These are phyloP conservation scores for Microcebus tavaratra DNA, from an alignment of 2,113 vertebrate genomes.

Conservation along the genomic window DNA sequence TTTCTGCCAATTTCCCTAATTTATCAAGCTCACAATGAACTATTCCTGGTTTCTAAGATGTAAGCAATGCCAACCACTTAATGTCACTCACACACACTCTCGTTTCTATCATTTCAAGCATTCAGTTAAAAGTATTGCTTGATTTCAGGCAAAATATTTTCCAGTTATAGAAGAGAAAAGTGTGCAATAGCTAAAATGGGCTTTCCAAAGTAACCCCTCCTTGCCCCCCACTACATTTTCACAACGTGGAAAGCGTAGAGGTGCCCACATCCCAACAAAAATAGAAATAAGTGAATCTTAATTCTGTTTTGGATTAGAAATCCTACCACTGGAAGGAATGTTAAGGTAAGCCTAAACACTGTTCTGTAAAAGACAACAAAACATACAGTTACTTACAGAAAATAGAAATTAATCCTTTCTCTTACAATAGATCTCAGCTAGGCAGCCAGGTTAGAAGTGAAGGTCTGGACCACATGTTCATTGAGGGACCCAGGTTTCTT, in stretches of 20 bases:
- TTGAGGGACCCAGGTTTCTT: background rate
- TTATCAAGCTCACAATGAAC: conserved; percentile 59
- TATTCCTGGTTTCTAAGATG: conserved; percentile 32
- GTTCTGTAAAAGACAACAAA: background rate
- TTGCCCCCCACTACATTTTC: background rate
- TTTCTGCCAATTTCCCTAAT: conserved; percentile 64
- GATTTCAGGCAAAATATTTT: conserved; percentile 15
- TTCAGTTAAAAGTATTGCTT: conserved; percentile 12
- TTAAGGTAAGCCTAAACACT: background rate
- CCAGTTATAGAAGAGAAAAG: background rate
- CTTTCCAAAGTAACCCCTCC: background rate
- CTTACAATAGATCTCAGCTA: background rate
- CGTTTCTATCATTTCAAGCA: conserved; percentile 1
- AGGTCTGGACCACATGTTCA: background rate
- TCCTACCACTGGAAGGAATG: background rate
- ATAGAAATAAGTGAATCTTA: background rate
- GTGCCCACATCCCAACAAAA: background rate
- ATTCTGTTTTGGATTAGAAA: background rate
- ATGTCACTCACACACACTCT: background rate
- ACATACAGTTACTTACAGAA: background rate
- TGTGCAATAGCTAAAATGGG: background rate
- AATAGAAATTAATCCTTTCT: background rate
- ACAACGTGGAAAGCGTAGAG: background rate
- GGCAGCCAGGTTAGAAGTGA: background rate
- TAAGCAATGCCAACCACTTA: conserved; percentile 57